Conservation (phyloP, 2,888 invertebrate genomes). For the Saturnia pavonia region DNA sequence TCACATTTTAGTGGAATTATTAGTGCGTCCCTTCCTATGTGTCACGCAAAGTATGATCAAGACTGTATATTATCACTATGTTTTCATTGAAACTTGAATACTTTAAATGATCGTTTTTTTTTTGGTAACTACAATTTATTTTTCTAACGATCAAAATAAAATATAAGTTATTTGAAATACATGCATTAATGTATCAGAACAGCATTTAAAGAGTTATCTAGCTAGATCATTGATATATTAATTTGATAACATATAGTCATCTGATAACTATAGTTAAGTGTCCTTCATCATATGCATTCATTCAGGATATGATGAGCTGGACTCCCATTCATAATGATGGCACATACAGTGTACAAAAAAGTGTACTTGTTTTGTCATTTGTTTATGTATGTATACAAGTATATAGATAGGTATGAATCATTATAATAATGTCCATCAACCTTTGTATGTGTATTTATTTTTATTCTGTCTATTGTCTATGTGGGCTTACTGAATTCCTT, state of each 20-base stretch:
- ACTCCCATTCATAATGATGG: background rate
- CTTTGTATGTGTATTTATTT: background rate
- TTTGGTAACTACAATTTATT: too few species aligned
- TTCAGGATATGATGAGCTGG: background rate
- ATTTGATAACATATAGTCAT: too few species aligned
- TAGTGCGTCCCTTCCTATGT: too few species aligned
- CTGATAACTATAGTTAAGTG: background rate
- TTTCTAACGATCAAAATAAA: background rate
- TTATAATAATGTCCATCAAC: background rate
- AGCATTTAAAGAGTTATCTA: too few species aligned
- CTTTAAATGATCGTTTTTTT: too few species aligned
- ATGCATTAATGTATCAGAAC: background rate
- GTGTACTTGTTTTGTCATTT: too few species aligned
- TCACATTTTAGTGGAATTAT: too few species aligned
- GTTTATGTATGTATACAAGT: background rate
- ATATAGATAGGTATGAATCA: background rate
- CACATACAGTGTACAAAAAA: background rate
- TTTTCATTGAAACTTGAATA: too few species aligned
- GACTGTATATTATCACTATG: too few species aligned
- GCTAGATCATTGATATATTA: too few species aligned
- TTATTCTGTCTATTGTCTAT: background rate
- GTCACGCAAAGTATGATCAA: too few species aligned
- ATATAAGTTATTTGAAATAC: background rate
- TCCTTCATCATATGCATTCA: background rate
- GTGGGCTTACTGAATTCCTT: background rate